A percentile compares a stretch with the other conserved stretches of the same genome.
Evolutionary conservation across 2,888 invertebrate species (phyloP).

Genomic region (Ennomos fuscantarius): DNA sequence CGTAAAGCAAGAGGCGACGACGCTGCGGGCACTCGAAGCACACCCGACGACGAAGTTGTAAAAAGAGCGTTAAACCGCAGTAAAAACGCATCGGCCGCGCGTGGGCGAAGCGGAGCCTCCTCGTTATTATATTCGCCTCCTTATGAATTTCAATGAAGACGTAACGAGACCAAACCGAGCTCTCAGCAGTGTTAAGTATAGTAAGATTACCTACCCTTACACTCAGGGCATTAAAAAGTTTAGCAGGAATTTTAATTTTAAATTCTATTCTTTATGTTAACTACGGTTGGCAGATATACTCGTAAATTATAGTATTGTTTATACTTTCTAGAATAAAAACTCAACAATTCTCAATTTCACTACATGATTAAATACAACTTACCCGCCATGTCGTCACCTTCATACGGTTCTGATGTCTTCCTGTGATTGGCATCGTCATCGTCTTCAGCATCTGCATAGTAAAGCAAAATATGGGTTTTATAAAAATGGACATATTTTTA

Average conservation of each 20-base stretch:
- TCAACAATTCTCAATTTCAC: too few species aligned
- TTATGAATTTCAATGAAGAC: slow-evolving; percentile 84
- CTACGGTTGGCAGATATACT: slow-evolving; percentile 13
- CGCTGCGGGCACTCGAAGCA: slow-evolving; percentile 53
- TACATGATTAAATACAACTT: slow-evolving; percentile 27
- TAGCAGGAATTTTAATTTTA: slow-evolving; percentile 27
- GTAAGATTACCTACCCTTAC: slow-evolving; percentile 44
- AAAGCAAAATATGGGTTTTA: background rate
- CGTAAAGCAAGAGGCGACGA: slow-evolving; percentile 74
- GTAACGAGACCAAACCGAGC: slow-evolving; percentile 58
- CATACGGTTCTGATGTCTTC: slow-evolving; percentile 47
- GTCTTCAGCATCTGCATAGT: slow-evolving; percentile 50
- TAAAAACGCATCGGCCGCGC: slow-evolving; percentile 79
- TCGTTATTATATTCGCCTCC: slow-evolving; percentile 76
- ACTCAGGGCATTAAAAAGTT: slow-evolving; percentile 28
- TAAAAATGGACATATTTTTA: too few species aligned
- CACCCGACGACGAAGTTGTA: slow-evolving; percentile 83
- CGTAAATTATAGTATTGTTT: too few species aligned
- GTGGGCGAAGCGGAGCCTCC: slow-evolving; percentile 51
- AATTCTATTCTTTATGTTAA: slow-evolving; percentile 11
- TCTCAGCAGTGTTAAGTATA: slow-evolving; percentile 56
- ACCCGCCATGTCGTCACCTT: slow-evolving; percentile 57
- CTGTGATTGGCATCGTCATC: slow-evolving; percentile 42
- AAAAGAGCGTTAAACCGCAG: slow-evolving; percentile 84
- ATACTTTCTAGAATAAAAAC: too few species aligned